phyloP scores from a whole-genome alignment of 23 tunicate species.

The Trididemnum nubilum region DNA sequence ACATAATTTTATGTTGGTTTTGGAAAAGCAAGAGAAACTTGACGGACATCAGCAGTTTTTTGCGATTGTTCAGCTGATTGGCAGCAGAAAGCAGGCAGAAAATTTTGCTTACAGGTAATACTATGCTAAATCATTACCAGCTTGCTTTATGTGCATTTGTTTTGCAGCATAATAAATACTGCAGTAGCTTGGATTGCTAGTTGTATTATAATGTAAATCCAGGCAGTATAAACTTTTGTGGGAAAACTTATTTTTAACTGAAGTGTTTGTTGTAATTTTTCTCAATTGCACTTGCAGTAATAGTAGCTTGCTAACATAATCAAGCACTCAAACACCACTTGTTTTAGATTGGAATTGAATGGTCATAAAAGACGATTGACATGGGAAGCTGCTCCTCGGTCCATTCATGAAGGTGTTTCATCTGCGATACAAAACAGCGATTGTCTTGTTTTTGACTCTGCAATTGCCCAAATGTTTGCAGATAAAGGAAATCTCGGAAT shows the following conservation, averaged over 20 bases:
- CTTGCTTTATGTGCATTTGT: neutral
- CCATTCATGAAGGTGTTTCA: conserved; percentile 98
- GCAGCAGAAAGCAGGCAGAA: conserved; percentile 91
- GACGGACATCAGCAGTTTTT: conserved; percentile 97
- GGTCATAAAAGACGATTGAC: conserved; percentile 95
- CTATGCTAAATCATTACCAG: no score
- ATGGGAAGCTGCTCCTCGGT: conserved; percentile 99
- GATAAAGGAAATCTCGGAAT: conserved; percentile 99
- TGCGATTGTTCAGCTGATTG: conserved; percentile 97
- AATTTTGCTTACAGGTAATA: conserved; percentile 98
- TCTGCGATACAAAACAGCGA: conserved; percentile 93
- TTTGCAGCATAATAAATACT: neutral
- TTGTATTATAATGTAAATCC: no score
- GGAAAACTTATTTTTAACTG: neutral
- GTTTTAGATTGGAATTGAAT: conserved; percentile 90
- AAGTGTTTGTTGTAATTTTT: no score
- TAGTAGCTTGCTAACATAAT: no score
- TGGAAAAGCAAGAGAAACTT: conserved; percentile 92
- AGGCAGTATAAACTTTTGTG: neutral
- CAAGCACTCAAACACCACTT: no score
- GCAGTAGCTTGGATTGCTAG: no score
- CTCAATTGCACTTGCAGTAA: no score
- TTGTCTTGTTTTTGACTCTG: conserved; percentile 96
- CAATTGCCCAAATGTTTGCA: conserved; percentile 98
- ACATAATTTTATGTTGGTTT: conserved; percentile 96